Conservation (phyloP, 2,113 vertebrate genomes). For the Peromyscus maniculatus region DNA sequence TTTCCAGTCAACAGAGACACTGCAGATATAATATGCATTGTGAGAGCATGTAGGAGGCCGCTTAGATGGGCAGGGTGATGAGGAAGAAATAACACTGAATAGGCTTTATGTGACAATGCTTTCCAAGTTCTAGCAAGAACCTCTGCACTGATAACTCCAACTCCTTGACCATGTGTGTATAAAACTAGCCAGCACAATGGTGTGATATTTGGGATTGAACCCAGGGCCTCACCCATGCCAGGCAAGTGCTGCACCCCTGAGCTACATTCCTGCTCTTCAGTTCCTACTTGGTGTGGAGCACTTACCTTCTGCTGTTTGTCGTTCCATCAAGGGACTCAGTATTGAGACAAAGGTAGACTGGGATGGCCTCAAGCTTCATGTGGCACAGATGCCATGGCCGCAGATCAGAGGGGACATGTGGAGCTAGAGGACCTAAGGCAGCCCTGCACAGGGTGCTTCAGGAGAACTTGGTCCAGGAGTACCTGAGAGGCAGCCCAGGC, state of each 20-base stretch:
- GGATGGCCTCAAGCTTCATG: background rate
- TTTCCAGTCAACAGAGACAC: background rate
- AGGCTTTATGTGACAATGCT: background rate
- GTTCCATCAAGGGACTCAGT: background rate
- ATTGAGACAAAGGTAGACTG: background rate
- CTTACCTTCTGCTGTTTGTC: background rate
- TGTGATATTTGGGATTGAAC: background rate
- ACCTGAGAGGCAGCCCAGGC: background rate
- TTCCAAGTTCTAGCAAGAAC: background rate
- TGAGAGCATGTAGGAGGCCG: no score
- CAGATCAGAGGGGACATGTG: background rate
- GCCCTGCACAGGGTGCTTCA: rapidly evolving
- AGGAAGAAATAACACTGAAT: background rate
- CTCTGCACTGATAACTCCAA: background rate
- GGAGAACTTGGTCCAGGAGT: background rate
- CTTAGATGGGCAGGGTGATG: background rate
- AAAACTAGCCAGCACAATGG: background rate
- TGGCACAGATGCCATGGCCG: rapidly evolving
- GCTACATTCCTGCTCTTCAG: background rate
- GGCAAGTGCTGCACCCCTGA: background rate
- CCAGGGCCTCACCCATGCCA: background rate
- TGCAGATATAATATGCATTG: rapidly evolving
- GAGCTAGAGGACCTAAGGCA: background rate
- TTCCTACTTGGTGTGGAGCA: background rate
- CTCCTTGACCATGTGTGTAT: background rate